Conservation (phyloP, 2,113 vertebrate species). For the Chloroceryle aenea region DNA sequence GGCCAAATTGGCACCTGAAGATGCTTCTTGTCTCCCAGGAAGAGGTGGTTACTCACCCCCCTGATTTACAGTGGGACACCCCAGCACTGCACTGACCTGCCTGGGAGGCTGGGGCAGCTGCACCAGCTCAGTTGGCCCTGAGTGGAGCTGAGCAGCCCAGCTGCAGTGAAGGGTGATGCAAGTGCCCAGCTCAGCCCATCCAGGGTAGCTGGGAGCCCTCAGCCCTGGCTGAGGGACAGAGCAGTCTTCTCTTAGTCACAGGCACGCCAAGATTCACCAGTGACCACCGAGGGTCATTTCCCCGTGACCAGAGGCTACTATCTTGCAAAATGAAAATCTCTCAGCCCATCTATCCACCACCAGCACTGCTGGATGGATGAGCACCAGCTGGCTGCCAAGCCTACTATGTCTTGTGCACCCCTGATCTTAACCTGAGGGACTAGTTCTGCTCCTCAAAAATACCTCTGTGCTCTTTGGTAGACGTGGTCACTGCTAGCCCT, state of each 20-base stretch:
- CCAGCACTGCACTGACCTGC: neutral
- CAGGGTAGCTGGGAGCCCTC: neutral
- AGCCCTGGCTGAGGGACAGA: neutral
- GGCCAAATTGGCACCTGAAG: neutral
- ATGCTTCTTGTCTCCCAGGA: neutral
- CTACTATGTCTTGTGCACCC: neutral
- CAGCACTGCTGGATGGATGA: neutral
- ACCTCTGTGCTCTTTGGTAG: neutral
- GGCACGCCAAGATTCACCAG: neutral
- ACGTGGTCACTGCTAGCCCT: fast-evolving
- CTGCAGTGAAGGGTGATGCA: neutral
- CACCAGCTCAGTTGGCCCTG: neutral
- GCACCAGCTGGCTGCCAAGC: neutral
- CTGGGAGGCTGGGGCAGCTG: neutral
- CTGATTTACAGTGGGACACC: fast-evolving
- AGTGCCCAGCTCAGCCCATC: neutral
- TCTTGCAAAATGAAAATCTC: neutral
- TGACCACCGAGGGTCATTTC: neutral
- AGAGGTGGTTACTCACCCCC: neutral
- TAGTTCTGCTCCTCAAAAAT: neutral
- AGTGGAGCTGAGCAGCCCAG: neutral
- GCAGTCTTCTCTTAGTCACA: neutral
- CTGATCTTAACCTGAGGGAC: neutral
- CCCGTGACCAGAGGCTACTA: neutral
- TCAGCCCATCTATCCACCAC: neutral